These are phyloP conservation scores for Eristalis tenax DNA, from an alignment of 2,888 invertebrate genomes.

Conservation along the genomic window DNA sequence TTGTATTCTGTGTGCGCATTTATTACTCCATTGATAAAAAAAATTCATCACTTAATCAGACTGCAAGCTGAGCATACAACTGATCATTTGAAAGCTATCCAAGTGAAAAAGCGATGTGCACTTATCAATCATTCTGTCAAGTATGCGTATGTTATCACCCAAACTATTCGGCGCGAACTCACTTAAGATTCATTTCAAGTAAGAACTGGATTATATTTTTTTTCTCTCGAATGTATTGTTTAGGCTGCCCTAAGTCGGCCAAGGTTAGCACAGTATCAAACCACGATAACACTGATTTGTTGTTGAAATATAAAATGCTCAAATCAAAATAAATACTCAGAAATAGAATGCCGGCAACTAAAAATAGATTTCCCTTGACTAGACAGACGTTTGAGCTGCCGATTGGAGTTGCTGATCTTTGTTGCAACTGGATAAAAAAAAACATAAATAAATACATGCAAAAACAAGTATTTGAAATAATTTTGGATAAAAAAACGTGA, in stretches of 20 bases:
- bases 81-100: slow-evolving; percentile 9
- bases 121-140: background rate
- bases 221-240: background rate
- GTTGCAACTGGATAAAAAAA: no score
- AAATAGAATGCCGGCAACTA: slow-evolving; percentile 4
- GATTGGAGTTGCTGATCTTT: no score
- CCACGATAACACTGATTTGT: background rate
- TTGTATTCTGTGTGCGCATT: background rate
- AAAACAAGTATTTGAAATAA: no score
- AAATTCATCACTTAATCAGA: slow-evolving; percentile 25
- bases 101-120: background rate
- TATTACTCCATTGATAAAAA: background rate
- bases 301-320: background rate
- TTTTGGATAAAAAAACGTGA: no score
- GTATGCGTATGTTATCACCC: background rate
- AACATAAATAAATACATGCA: no score
- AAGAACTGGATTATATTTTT: background rate
- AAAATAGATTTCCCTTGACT: background rate
- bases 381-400: no score
- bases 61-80: slow-evolving; percentile 18
- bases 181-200: slow-evolving; percentile 2
- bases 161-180: background rate
- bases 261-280: slow-evolving; percentile 26
- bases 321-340: background rate
- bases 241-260: slow-evolving; percentile 2